These are phyloP conservation scores for Mongoloraphidia duomilia DNA, from an alignment of 2,888 invertebrate genomes.

Conservation along the genomic window DNA sequence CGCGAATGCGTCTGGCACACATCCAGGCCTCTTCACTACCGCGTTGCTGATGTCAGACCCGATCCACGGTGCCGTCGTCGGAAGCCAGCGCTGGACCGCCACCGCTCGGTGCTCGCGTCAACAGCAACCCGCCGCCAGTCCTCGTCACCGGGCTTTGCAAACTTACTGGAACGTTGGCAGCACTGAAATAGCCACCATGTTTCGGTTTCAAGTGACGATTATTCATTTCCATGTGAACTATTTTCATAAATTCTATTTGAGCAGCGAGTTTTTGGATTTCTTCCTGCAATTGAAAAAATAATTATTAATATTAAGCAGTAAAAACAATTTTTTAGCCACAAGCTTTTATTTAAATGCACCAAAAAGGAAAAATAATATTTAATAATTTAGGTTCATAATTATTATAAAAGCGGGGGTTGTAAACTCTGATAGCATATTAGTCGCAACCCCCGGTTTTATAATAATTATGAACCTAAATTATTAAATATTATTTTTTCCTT, in stretches of 20 bases:
- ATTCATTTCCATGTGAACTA: conserved; percentile 86
- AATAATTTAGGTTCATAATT: too few relatives aligned
- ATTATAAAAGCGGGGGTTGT: too few relatives aligned
- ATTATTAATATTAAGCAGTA: too few relatives aligned
- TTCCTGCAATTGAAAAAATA: conserved; percentile 40
- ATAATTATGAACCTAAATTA: too few relatives aligned
- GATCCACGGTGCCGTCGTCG: neutral
- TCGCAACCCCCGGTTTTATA: too few relatives aligned
- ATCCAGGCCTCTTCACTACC: conserved; percentile 19
- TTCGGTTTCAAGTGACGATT: conserved; percentile 78
- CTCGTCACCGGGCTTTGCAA: conserved; percentile 25
- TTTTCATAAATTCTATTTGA: conserved; percentile 87
- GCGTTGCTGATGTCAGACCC: conserved; percentile 8
- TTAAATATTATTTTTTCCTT: too few relatives aligned
- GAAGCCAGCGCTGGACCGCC: too few relatives aligned
- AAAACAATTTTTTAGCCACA: too few relatives aligned
- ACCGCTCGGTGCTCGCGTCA: neutral
- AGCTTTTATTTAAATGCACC: too few relatives aligned
- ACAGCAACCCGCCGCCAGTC: neutral
- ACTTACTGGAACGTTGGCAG: conserved; percentile 30
- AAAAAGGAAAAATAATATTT: too few relatives aligned
- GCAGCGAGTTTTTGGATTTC: conserved; percentile 83
- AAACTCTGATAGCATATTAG: too few relatives aligned
- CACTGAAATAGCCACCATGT: conserved; percentile 66
- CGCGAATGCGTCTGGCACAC: conserved; percentile 18